Evolutionary conservation across 2,797 vertebrate genomes (phyloP).

Genomic region (Xyrichtys novacula): DNA sequence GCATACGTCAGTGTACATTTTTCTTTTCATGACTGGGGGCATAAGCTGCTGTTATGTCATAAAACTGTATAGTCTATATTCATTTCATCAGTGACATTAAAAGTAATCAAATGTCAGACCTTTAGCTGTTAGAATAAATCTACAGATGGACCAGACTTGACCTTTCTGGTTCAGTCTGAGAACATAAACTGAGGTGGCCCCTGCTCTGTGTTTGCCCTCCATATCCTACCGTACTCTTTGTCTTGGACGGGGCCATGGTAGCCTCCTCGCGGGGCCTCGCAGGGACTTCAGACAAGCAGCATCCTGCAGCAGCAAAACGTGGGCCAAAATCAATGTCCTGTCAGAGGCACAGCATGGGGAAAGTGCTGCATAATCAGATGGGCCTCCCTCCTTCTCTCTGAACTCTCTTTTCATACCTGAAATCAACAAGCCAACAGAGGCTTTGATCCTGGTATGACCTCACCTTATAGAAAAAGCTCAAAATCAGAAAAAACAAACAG

Average conservation of each 20-base stretch:
- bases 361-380: conserved; percentile 75
- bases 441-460: conserved; percentile 41
- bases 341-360: conserved; percentile 64
- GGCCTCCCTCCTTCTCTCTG: conserved; percentile 64
- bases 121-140: conserved; percentile 11
- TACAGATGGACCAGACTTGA: conserved; percentile 46
- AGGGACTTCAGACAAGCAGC: conserved; percentile 64
- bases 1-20: conserved; percentile 46
- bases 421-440: conserved; percentile 41
- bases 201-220: conserved; percentile 60
- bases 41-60: conserved; percentile 38
- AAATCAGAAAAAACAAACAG: background rate
- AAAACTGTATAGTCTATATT: conserved; percentile 69
- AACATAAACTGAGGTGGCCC: conserved; percentile 61
- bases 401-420: conserved; percentile 41
- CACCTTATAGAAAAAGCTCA: conserved; percentile 14
- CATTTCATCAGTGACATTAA: conserved; percentile 55
- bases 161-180: conserved; percentile 43
- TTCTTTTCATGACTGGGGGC: conserved; percentile 41
- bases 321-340: conserved; percentile 82
- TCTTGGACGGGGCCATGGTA: conserved; percentile 61
- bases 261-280: conserved; percentile 47
- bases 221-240: conserved; percentile 73
- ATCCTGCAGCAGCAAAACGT: conserved; percentile 59
- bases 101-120: conserved; percentile 48